These are phyloP conservation scores for Pandemis heparana DNA, from an alignment of 2,888 invertebrate genomes.

Conservation along the genomic window DNA sequence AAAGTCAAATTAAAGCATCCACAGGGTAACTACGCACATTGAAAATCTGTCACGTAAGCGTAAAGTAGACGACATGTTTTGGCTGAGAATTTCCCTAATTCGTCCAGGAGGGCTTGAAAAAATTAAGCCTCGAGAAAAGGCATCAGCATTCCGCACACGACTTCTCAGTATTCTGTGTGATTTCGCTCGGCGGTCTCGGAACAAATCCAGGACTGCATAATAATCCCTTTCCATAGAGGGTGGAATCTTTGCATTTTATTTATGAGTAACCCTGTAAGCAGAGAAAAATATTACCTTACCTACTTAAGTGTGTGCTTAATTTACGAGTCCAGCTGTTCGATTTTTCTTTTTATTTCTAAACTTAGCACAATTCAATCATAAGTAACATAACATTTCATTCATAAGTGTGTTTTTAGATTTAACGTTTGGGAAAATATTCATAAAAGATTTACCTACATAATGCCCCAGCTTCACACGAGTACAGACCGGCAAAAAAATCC, in stretches of 20 bases:
- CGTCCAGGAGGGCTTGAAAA: constrained; percentile 32
- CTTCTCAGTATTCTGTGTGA: constrained; percentile 39
- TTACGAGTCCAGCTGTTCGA: neutral
- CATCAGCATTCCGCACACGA: constrained; percentile 36
- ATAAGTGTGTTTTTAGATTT: no score
- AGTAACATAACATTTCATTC: no score
- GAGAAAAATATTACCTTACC: neutral
- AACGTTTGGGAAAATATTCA: no score
- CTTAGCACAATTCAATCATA: no score
- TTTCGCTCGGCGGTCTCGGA: constrained; percentile 31
- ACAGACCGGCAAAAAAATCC: no score
- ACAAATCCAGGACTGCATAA: constrained; percentile 41
- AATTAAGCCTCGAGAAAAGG: constrained; percentile 34
- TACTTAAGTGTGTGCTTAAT: neutral
- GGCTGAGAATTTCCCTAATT: constrained; percentile 35
- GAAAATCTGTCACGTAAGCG: constrained; percentile 6
- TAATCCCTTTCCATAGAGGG: constrained; percentile 30
- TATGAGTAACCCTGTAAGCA: neutral
- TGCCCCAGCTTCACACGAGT: no score
- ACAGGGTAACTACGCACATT: constrained; percentile 1
- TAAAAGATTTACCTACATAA: no score
- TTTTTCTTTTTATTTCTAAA: neutral
- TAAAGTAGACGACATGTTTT: constrained; percentile 25
- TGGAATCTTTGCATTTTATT: constrained; percentile 13
- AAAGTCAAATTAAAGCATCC: neutral